Conservation (phyloP, 2,888 invertebrate species). For the Cantharis lateralis region DNA sequence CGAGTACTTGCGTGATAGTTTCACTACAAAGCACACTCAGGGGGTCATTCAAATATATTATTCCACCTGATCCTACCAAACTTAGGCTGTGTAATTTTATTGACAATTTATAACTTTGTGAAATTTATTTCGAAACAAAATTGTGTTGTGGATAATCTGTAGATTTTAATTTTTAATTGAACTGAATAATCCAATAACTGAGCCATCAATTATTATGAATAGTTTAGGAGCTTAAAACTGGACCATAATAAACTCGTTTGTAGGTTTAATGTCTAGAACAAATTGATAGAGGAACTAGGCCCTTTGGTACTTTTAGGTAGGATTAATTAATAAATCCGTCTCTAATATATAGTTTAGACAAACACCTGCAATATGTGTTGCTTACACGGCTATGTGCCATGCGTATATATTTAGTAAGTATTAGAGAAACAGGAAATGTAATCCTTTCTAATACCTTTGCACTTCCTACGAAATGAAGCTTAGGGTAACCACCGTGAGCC, state of each 20-base stretch:
- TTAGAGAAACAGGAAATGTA: constrained; percentile 29
- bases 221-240: constrained; percentile 18
- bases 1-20: background rate
- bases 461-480: constrained; percentile 30
- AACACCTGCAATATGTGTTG: constrained; percentile 28
- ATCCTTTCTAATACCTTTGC: constrained; percentile 30
- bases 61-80: background rate
- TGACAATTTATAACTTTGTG: background rate
- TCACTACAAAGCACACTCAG: background rate
- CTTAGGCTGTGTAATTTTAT: background rate
- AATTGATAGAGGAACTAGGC: constrained; percentile 25
- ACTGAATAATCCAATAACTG: background rate
- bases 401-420: constrained; percentile 24
- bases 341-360: constrained; percentile 29
- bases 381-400: constrained; percentile 8
- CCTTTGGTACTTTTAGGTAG: constrained; percentile 29
- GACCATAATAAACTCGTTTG: constrained; percentile 12
- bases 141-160: background rate
- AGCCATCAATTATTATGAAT: constrained; percentile 1
- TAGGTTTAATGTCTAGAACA: constrained; percentile 13
- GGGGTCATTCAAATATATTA: background rate
- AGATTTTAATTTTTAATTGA: constrained; percentile 1
- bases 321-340: constrained; percentile 28
- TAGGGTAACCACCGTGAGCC: constrained; percentile 26
- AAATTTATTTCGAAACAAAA: background rate